A percentile compares a stretch with the other conserved stretches of the same genome.
Conservation (phyloP, 2,113 vertebrate species). For the Bos indicus region DNA sequence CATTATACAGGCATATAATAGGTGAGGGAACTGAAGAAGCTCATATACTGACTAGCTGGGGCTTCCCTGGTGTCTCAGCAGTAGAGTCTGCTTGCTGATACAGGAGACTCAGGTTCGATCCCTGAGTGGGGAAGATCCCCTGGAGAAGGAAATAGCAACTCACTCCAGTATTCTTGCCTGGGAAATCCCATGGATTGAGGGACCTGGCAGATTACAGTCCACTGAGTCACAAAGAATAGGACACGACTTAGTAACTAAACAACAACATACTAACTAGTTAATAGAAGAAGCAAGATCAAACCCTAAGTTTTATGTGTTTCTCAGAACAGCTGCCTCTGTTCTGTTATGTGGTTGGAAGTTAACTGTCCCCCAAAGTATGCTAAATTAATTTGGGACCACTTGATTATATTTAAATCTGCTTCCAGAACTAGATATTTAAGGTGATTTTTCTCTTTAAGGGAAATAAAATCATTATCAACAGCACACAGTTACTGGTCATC, state of each 20-base stretch:
- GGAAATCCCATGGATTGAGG: background rate
- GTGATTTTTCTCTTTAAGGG: background rate
- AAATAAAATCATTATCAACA: background rate
- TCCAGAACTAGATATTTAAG: background rate
- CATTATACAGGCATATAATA: background rate
- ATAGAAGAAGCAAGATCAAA: background rate
- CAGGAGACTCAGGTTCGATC: background rate
- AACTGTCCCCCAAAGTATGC: background rate
- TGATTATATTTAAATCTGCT: slow-evolving; percentile 4
- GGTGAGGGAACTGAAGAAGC: background rate
- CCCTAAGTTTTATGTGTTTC: background rate
- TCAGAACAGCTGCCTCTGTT: background rate
- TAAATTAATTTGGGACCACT: background rate
- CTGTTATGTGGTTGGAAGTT: background rate
- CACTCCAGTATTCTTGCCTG: background rate
- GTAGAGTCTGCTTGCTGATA: background rate
- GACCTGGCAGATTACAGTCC: background rate
- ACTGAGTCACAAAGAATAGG: background rate
- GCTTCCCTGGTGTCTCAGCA: background rate
- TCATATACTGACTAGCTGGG: background rate
- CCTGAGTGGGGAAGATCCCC: background rate
- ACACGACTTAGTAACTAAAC: background rate
- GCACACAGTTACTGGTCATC: background rate
- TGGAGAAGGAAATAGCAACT: background rate
- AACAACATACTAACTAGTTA: background rate